Conservation (phyloP, 30 jellyfish, hydroid and myxozoan genomes). For the Hydractinia symbiolongicarpus region DNA sequence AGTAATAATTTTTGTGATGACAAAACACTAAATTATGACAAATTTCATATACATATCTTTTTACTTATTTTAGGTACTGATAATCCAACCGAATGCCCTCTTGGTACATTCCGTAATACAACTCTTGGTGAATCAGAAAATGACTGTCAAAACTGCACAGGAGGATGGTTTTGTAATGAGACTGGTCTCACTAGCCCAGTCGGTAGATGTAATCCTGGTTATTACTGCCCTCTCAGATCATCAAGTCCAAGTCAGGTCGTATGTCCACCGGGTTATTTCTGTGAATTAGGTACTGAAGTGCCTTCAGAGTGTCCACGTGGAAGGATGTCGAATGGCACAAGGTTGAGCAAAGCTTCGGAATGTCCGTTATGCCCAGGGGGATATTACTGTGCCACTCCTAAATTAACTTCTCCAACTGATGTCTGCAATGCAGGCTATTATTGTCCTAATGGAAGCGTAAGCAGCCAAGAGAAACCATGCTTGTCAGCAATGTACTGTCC, state of each 20-base stretch:
- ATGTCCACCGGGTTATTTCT: conserved; percentile 80
- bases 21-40: background rate
- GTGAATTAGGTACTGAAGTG: conserved; percentile 46
- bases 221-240: conserved; percentile 75
- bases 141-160: conserved; percentile 80
- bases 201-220: conserved; percentile 72
- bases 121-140: conserved; percentile 40
- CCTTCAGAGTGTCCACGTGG: conserved; percentile 85
- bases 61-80: conserved; percentile 53
- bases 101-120: conserved; percentile 64
- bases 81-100: conserved; percentile 82
- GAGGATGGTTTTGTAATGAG: conserved; percentile 70
- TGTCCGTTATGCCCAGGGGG: conserved; percentile 76
- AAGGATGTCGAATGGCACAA: conserved; percentile 73
- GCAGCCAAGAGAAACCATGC: conserved; percentile 54
- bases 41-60: background rate
- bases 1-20: background rate
- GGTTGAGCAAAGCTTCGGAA: conserved; percentile 42
- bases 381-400: conserved; percentile 57
- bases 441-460: conserved; percentile 83
- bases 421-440: conserved; percentile 74
- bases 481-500: conserved; percentile 97
- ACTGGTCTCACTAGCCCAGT: conserved; percentile 74
- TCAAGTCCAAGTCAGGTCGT: conserved; percentile 40
- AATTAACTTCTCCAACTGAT: conserved; percentile 73